These are phyloP conservation scores for Leptinotarsa haldemani DNA, from an alignment of 2,888 invertebrate species.

Conservation along the genomic window DNA sequence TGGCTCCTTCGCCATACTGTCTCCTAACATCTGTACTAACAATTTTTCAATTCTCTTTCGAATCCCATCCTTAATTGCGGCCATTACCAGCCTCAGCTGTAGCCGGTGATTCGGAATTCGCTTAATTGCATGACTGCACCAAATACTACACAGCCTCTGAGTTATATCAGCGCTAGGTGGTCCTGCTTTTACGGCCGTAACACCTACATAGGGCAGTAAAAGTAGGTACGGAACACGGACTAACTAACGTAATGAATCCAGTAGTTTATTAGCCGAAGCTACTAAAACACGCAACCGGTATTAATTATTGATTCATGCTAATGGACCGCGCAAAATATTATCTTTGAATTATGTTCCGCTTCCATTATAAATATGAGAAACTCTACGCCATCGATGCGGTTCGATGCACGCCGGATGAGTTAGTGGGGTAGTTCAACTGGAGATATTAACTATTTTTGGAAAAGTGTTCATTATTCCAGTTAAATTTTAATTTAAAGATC, in stretches of 20 bases:
- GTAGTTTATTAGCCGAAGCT: constrained; percentile 53
- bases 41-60: neutral
- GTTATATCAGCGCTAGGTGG: constrained; percentile 47
- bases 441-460: too few species aligned
- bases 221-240: constrained; percentile 33
- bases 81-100: constrained; percentile 20
- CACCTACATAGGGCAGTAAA: constrained; percentile 48
- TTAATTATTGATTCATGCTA: constrained; percentile 58
- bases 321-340: constrained; percentile 52
- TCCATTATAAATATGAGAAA: constrained; percentile 51
- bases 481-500: too few species aligned
- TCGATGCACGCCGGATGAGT: constrained; percentile 7
- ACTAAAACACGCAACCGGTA: constrained; percentile 54
- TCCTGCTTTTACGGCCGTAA: constrained; percentile 48
- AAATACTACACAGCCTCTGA: constrained; percentile 27
- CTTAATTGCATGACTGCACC: constrained; percentile 30
- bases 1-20: neutral
- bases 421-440: neutral
- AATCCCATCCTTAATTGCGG: constrained; percentile 1
- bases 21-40: neutral
- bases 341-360: constrained; percentile 52
- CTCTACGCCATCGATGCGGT: constrained; percentile 31
- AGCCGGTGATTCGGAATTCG: constrained; percentile 14
- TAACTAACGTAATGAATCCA: constrained; percentile 48
- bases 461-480: too few species aligned